A percentile compares a stretch with the other conserved stretches of the same genome.
Evolutionary conservation across 2,113 vertebrate genomes (phyloP).

Genomic region (Puma concolor): DNA sequence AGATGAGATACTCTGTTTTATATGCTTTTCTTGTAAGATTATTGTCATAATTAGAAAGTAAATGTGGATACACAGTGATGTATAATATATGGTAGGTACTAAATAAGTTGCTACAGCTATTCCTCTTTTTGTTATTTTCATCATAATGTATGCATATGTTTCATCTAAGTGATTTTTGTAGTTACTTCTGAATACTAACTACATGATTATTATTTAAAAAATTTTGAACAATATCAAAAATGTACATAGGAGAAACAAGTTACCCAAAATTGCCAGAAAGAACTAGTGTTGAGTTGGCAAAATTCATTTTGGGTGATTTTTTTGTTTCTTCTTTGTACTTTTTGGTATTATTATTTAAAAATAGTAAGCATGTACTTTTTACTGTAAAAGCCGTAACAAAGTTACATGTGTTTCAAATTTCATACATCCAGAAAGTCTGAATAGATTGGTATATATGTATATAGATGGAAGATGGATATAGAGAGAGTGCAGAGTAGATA

Average conservation of each 20-base stretch:
- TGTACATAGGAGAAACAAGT: background rate
- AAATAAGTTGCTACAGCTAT: background rate
- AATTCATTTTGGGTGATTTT: background rate
- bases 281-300: background rate
- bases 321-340: background rate
- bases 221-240: background rate
- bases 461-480: background rate
- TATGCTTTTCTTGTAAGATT: background rate
- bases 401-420: background rate
- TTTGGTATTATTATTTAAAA: conserved; percentile 32
- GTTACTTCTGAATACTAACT: background rate
- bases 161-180: conserved; percentile 15
- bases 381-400: background rate
- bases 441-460: background rate
- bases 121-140: background rate
- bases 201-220: background rate
- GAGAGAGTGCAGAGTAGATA: background rate
- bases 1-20: background rate
- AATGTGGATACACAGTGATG: background rate
- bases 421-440: background rate
- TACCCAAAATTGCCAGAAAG: background rate
- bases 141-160: background rate
- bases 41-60: background rate
- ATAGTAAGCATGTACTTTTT: background rate
- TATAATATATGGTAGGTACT: background rate